Evolutionary conservation across 2,888 invertebrate species (phyloP), one percentile per base, ranked within the genome.

Genomic region (Meliscaeva auricollis): DNA sequence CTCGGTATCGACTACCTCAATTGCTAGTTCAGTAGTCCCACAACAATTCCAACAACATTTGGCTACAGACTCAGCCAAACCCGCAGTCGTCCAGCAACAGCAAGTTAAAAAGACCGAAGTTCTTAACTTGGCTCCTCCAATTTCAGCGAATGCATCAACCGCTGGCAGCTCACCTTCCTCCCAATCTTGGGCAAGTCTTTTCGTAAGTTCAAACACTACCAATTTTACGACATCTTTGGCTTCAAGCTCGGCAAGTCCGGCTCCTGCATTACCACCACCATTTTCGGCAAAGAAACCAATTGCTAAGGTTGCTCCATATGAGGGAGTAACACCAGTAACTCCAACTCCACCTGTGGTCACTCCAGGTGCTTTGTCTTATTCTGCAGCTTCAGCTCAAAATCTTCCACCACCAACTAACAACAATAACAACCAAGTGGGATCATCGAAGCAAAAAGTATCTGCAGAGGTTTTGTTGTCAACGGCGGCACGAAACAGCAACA

Each of bases 161-260:
- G 32, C 81, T 44, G 62, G 58, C 3, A 78, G 30, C 32, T 75
- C 80, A 11, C 50, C 87, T 13, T 77, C 88, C 4, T 78, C 85
- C 35, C 89, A 94, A 66, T 94, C 95, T 0, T 95, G 95, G 95
- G 95, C 95, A 1, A 95, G 95, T 90, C 89, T 95, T 15, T 95
- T 95, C 90, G 93, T 93, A 2, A 90, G 87, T 80, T 93, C 88
- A 30, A 84, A 80, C 15, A 87, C 84, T 30, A 74, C 80, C 41
- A 85, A 81, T 54, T 77, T 87, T 35, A 76, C 84, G 26, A 77
- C 87, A 41, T 87, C 87, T 20, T 48, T 87, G 32, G 77, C 79
- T 32, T 78, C 87, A 44, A 83, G 81, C 88, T 80, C 64, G 50
- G 17, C 89, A 3, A 87, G 88, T 4, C 68, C 88, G 1, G 87